These are phyloP conservation scores for Chymomyza procnemis DNA, from an alignment of 2,888 invertebrate genomes.

Conservation along the genomic window DNA sequence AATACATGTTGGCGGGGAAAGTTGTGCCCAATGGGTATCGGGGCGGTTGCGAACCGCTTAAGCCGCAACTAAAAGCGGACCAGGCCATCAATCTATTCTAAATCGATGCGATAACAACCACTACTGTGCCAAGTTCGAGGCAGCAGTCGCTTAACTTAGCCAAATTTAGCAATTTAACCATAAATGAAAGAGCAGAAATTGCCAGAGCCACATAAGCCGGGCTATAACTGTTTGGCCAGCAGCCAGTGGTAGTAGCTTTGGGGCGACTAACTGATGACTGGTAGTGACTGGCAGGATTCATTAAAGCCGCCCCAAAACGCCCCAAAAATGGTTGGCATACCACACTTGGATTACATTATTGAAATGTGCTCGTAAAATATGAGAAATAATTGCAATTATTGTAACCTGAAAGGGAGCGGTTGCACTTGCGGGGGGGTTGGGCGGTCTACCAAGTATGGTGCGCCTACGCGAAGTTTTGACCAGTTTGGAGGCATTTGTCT, in stretches of 20 bases:
- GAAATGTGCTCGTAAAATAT: constrained; percentile 61
- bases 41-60: neutral
- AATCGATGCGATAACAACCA: constrained; percentile 54
- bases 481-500: neutral
- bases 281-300: constrained; percentile 56
- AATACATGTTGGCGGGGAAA: constrained; percentile 41
- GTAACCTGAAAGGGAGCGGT: constrained; percentile 42
- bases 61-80: neutral
- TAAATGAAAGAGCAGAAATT: constrained; percentile 52
- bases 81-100: constrained; percentile 49
- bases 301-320: constrained; percentile 60
- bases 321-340: neutral
- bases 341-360: constrained; percentile 52
- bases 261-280: constrained; percentile 31
- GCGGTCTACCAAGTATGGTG: constrained; percentile 15
- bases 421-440: too few relatives aligned
- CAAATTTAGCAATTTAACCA: constrained; percentile 69
- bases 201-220: neutral
- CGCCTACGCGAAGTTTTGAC: constrained; percentile 14
- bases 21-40: constrained; percentile 30
- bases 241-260: neutral
- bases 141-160: constrained; percentile 20
- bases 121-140: neutral
- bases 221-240: constrained; percentile 1
- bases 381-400: constrained; percentile 71